Base-by-base conservation (phyloP, 2,797 vertebrate species). In the Amazona ochrocephala region DNA sequence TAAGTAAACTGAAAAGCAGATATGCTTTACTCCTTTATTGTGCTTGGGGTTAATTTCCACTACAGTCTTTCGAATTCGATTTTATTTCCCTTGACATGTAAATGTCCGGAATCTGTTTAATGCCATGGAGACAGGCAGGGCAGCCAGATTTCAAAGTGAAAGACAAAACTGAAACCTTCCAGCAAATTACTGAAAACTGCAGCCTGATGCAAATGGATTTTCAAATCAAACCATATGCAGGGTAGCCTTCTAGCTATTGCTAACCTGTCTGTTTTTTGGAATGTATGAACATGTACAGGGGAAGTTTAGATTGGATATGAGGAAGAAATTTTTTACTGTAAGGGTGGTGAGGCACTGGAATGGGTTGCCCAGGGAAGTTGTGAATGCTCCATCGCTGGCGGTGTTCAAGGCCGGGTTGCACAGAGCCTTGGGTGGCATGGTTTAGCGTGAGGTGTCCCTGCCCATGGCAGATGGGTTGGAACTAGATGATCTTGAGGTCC, bases 31-130 rank as follows among this genome's bases (percentile, higher is more conserved):
- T 76, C 13, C 23, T 65, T 65, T 68, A 48, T 65, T 26, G 11
- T 66, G 19, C 12, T 87, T 64, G 8, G 10, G 4, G 66, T 89
- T 74, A 64, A 58, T 71, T 92, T 87, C 29, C 23, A 18, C n/a
- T 61, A 0, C 18, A 44, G 10, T 27, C 24, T 77, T 82, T 62
- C 42, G 7, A 4, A 50, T 87, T 82, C 19, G 41, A 4, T 42
- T 87, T 67, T 77, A 39, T 66, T 94, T 82, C 23, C 12, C 34
- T 73, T 84, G 54, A 27, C 4, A 0, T 51, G 13, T 26, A 54
- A 56, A 70, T 47, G 5, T 26, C 20, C 0, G 0, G 37, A 60
- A 61, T 87, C 29, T 0, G 0, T 82, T 93, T 89, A 50, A 30
- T 61, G 48, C 13, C 44, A 20, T 17, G 27, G 44, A 67, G 60